Percentiles rank a stretch among this genome's conserved stretches.
These are phyloP conservation scores for Bryconaethiops microstoma DNA, from an alignment of 2,797 vertebrate species.

Conservation along the genomic window DNA sequence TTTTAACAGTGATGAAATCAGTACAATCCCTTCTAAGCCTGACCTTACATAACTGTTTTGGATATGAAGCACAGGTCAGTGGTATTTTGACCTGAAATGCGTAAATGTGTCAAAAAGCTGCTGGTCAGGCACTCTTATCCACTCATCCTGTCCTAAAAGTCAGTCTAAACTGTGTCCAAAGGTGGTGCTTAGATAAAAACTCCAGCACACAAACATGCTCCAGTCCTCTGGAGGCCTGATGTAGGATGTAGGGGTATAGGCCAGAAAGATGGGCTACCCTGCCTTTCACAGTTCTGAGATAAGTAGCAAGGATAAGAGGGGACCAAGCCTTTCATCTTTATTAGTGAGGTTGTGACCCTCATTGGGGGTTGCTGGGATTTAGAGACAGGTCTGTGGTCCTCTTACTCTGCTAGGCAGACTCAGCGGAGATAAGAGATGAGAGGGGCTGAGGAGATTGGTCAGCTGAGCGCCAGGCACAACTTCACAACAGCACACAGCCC, in stretches of 20 bases:
- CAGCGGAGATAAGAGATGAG: conserved; percentile 42
- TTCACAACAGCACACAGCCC: neutral
- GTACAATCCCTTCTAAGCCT: neutral
- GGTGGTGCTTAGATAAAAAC: conserved; percentile 24
- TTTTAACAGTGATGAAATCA: too few relatives aligned
- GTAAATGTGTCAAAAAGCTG: neutral
- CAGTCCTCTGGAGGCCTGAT: neutral
- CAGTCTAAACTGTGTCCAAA: neutral
- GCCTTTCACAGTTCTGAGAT: conserved; percentile 21
- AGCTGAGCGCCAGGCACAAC: neutral
- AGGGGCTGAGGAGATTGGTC: neutral
- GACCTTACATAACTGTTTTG: neutral
- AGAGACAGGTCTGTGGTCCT: conserved; percentile 30
- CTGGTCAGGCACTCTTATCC: neutral
- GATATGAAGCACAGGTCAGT: neutral
- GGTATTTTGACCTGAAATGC: neutral
- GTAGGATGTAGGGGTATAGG: neutral
- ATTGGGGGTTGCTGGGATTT: conserved; percentile 46
- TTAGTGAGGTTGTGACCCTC: conserved; percentile 57
- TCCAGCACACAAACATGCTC: neutral
- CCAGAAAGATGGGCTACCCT: neutral
- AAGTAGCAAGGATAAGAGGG: conserved; percentile 32
- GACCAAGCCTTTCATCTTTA: conserved; percentile 65
- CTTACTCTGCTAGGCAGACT: conserved; percentile 19
- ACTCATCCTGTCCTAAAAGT: neutral